Percentiles rank a stretch among this genome's conserved stretches.
phyloP scores from a whole-genome alignment of 2,113 vertebrate genomes.

The Phoxinus phoxinus region DNA sequence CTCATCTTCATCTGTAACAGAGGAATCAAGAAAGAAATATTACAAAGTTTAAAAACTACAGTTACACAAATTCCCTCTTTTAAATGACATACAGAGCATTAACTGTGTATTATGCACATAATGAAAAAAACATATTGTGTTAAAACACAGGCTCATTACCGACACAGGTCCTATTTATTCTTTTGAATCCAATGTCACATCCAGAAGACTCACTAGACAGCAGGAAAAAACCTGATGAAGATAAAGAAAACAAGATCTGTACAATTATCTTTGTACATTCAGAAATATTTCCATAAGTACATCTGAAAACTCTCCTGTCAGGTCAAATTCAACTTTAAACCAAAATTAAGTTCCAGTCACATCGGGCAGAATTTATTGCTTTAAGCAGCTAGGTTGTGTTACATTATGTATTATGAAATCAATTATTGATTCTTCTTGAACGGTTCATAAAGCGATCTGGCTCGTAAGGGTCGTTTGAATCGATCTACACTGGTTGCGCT shows the following conservation, averaged over 20 bases:
- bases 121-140: neutral
- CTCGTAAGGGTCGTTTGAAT: neutral
- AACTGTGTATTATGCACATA: neutral
- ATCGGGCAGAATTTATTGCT: too few relatives aligned
- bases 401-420: too few relatives aligned
- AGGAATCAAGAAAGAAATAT: neutral
- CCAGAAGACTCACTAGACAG: fast-evolving
- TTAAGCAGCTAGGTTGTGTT: too few relatives aligned
- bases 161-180: fast-evolving
- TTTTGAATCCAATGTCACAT: fast-evolving
- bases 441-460: too few relatives aligned
- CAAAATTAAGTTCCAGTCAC: too few relatives aligned
- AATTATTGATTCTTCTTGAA: too few relatives aligned
- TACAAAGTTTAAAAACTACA: neutral
- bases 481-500: neutral
- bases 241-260: neutral
- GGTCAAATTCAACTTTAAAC: too few relatives aligned
- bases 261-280: neutral
- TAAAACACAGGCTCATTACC: conserved; percentile 18
- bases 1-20: conserved; percentile 50
- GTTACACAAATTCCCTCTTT: neutral
- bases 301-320: too few relatives aligned
- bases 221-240: conserved; percentile 9
- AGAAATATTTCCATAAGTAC: neutral
- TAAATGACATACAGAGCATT: neutral